These are phyloP conservation scores for Aurelia sp. DNA, from an alignment of 30 jellyfish, hydroid and myxozoan genomes.

Conservation along the genomic window DNA sequence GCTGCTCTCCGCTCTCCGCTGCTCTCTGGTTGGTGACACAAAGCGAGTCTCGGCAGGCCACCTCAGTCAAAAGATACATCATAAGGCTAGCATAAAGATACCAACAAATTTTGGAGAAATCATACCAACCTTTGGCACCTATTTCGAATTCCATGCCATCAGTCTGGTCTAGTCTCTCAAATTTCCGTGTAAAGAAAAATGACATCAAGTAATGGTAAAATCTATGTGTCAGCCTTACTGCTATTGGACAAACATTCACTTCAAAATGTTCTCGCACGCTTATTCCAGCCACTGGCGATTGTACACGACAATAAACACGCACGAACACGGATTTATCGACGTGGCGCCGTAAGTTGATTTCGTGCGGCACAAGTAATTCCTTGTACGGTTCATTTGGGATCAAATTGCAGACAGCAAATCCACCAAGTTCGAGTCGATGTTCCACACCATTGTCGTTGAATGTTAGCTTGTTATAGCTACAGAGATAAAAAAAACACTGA, in stretches of 20 bases:
- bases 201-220: conserved; percentile 75
- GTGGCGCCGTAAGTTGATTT: conserved; percentile 91
- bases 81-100: too few species aligned
- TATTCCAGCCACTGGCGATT: conserved; percentile 99
- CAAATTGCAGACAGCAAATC: conserved; percentile 83
- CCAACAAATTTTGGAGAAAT: not conserved
- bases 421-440: conserved; percentile 93
- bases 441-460: conserved; percentile 87
- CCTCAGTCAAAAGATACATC: too few species aligned
- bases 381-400: conserved; percentile 91
- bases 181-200: conserved; percentile 80
- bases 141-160: conserved; percentile 67
- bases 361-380: conserved; percentile 91
- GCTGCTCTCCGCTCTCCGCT: too few species aligned
- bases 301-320: conserved; percentile 90
- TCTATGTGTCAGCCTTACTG: conserved; percentile 91
- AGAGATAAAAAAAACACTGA: too few species aligned
- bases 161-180: conserved; percentile 45
- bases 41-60: too few species aligned
- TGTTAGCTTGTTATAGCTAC: conserved; percentile 87
- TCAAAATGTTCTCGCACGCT: conserved; percentile 93
- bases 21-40: too few species aligned
- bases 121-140: conserved; percentile 62
- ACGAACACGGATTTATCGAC: conserved; percentile 92
- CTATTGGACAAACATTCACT: conserved; percentile 97